A percentile compares a stretch with the other conserved stretches of the same genome.
phyloP scores from a whole-genome alignment of 53 echinoderm and acorn worm genomes.

The Pentamera pediparva region DNA sequence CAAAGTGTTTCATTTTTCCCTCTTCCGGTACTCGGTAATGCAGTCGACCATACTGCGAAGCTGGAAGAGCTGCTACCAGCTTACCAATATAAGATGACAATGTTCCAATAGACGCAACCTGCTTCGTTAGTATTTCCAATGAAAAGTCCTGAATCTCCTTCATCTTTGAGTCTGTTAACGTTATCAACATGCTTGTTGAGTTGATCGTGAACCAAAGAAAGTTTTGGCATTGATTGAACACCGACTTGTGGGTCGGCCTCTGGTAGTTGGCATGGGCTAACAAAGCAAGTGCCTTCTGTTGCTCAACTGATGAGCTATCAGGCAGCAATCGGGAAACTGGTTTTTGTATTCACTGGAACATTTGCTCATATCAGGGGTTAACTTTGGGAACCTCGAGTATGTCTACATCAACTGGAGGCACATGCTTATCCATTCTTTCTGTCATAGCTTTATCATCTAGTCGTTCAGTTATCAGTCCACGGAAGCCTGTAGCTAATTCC shows the following conservation, averaged over 20 bases:
- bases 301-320: background rate
- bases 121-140: slow-evolving; percentile 10
- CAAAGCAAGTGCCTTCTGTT: slow-evolving; percentile 8
- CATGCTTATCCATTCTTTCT: slow-evolving; percentile 1
- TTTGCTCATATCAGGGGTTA: slow-evolving; percentile 32
- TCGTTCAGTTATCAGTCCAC: background rate
- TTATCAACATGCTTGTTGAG: slow-evolving; percentile 2
- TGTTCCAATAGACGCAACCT: slow-evolving; percentile 13
- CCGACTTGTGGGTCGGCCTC: background rate
- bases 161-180: slow-evolving; percentile 1
- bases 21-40: slow-evolving; percentile 10
- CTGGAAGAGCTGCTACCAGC: slow-evolving; percentile 23
- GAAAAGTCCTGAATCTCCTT: slow-evolving; percentile 6
- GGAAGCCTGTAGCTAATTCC: background rate
- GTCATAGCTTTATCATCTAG: background rate
- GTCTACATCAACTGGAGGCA: background rate
- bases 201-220: slow-evolving; percentile 1
- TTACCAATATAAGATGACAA: slow-evolving; percentile 19
- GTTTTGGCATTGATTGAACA: background rate
- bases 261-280: background rate
- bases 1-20: slow-evolving; percentile 17
- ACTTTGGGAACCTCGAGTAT: slow-evolving; percentile 6
- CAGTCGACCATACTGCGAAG: slow-evolving; percentile 2
- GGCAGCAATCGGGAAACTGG: slow-evolving; percentile 4
- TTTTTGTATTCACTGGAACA: slow-evolving; percentile 30